Conservation (phyloP, 2,888 invertebrate genomes). For the Schrankia costaestrigalis region DNA sequence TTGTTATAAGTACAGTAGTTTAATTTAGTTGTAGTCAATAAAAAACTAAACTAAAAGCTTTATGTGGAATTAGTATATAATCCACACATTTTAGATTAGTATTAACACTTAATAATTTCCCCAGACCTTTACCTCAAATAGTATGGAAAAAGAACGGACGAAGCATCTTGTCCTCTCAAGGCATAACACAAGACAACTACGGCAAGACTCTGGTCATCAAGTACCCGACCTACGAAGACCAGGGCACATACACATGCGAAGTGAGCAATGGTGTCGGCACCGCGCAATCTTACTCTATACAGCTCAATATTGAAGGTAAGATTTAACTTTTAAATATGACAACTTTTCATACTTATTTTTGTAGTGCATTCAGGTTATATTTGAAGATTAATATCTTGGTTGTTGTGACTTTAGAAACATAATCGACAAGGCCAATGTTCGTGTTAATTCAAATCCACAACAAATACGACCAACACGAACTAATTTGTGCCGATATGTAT, state of each 20-base stretch:
- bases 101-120: neutral
- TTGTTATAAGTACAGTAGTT: too few relatives aligned
- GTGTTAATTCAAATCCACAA: too few relatives aligned
- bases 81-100: too few relatives aligned
- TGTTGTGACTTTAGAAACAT: too few relatives aligned
- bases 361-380: neutral
- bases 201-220: slow-evolving; percentile 96
- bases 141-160: slow-evolving; percentile 93
- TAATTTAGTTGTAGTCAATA: too few relatives aligned
- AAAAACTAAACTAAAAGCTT: too few relatives aligned
- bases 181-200: slow-evolving; percentile 92
- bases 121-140: slow-evolving; percentile 94
- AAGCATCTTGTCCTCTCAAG: slow-evolving; percentile 84
- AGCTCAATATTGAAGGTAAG: slow-evolving; percentile 85
- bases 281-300: slow-evolving; percentile 91
- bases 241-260: slow-evolving; percentile 96
- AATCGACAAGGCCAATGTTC: too few relatives aligned
- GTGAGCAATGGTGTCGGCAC: slow-evolving; percentile 94
- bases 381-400: too few relatives aligned
- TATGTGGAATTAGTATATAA: too few relatives aligned
- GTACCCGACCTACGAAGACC: slow-evolving; percentile 92
- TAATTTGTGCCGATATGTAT: too few relatives aligned
- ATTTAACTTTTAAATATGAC: neutral
- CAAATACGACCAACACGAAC: too few relatives aligned
- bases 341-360: neutral